Percentiles rank a stretch among this genome's conserved stretches.
Evolutionary conservation across 2,888 invertebrate species (phyloP).

Genomic region (Mythimna ferrago): DNA sequence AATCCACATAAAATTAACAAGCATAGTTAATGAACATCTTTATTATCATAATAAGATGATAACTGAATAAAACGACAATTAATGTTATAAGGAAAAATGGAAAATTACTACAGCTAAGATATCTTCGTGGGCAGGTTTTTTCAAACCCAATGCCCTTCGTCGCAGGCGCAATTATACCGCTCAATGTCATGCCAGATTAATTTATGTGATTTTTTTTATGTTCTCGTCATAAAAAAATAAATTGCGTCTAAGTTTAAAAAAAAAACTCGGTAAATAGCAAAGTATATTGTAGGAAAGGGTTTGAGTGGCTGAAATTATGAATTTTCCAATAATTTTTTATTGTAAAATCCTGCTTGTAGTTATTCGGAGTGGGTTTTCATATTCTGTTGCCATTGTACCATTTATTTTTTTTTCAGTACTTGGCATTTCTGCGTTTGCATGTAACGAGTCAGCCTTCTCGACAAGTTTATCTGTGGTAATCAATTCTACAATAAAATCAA

Average conservation of each 20-base stretch:
- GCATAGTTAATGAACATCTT: constrained; percentile 28
- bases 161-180: constrained; percentile 49
- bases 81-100: constrained; percentile 59
- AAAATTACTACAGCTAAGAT: constrained; percentile 51
- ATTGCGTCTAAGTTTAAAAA: constrained; percentile 8
- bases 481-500: too few relatives aligned
- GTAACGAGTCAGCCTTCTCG: too few relatives aligned
- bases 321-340: neutral
- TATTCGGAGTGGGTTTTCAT: too few relatives aligned
- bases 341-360: neutral
- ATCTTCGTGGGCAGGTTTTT: constrained; percentile 51
- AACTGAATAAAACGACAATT: constrained; percentile 44
- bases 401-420: too few relatives aligned
- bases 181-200: constrained; percentile 64
- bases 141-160: constrained; percentile 56
- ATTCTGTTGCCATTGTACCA: too few relatives aligned
- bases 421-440: too few relatives aligned
- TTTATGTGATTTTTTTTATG: constrained; percentile 41
- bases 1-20: constrained; percentile 33
- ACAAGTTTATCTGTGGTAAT: too few relatives aligned
- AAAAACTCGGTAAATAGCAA: neutral
- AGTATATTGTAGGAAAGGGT: neutral
- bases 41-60: constrained; percentile 55
- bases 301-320: neutral
- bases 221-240: constrained; percentile 33